A percentile compares a stretch with the other conserved stretches of the same genome.
These are phyloP conservation scores for Drosophila phalerata DNA, from an alignment of 2,888 invertebrate species.

Conservation along the genomic window DNA sequence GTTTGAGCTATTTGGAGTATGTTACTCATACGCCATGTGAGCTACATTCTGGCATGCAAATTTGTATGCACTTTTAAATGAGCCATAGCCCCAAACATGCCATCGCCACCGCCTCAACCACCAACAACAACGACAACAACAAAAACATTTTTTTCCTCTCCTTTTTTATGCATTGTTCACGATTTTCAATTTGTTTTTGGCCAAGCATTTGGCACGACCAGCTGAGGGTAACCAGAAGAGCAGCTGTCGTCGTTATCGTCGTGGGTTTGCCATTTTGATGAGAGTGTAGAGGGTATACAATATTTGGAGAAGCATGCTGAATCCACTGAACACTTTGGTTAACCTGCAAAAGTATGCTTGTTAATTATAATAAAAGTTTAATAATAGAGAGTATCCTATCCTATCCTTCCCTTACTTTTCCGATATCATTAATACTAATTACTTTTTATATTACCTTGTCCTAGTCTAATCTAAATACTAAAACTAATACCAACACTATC, in stretches of 20 bases:
- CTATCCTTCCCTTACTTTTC: too few relatives aligned
- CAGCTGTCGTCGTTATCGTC: constrained; percentile 60
- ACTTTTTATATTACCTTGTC: too few relatives aligned
- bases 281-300: constrained; percentile 20
- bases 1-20: constrained; percentile 71
- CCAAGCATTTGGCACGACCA: constrained; percentile 53
- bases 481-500: too few relatives aligned
- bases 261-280: constrained; percentile 34
- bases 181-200: constrained; percentile 55
- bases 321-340: constrained; percentile 16
- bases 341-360: background rate
- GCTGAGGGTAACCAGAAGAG: constrained; percentile 44
- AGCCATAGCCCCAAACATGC: constrained; percentile 69
- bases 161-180: constrained; percentile 34
- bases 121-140: constrained; percentile 4
- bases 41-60: constrained; percentile 44
- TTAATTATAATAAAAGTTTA: background rate
- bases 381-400: too few relatives aligned
- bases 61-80: constrained; percentile 73
- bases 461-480: too few relatives aligned
- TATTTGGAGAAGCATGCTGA: constrained; percentile 3
- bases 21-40: constrained; percentile 77
- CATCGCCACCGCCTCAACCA: constrained; percentile 28
- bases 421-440: too few relatives aligned
- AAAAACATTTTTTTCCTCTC: constrained; percentile 2